These are phyloP conservation scores for Ferdinandea cuprea DNA, from an alignment of 2,888 invertebrate genomes.

Conservation along the genomic window DNA sequence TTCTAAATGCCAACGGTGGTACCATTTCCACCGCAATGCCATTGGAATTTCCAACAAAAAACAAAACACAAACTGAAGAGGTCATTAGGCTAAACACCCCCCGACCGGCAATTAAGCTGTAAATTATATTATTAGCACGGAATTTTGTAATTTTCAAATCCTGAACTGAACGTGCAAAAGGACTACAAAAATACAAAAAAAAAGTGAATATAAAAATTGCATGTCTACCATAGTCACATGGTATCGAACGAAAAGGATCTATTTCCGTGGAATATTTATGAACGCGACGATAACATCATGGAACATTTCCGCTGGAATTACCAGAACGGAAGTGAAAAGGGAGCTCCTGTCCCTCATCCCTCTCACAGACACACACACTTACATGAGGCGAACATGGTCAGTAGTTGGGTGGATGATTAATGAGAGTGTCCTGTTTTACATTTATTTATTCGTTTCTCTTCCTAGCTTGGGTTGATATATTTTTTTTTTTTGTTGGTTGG, in stretches of 20 bases:
- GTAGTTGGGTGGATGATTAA: constrained; percentile 71
- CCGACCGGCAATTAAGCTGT: constrained; percentile 56
- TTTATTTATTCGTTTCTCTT: constrained; percentile 55
- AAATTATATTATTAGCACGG: constrained; percentile 67
- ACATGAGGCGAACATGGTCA: constrained; percentile 37
- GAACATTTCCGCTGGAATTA: constrained; percentile 65
- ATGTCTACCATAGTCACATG: constrained; percentile 47
- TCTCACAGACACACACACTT: constrained; percentile 15
- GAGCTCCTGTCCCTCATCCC: too few relatives aligned
- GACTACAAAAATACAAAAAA: not conserved
- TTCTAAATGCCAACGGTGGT: not conserved
- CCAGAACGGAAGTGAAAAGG: constrained; percentile 54
- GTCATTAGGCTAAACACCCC: constrained; percentile 70
- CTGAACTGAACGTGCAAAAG: not conserved
- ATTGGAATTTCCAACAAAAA: not conserved
- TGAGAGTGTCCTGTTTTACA: constrained; percentile 69
- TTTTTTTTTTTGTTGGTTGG: too few relatives aligned
- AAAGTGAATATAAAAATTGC: constrained; percentile 15
- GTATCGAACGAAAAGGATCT: constrained; percentile 65
- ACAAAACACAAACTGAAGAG: constrained; percentile 39
- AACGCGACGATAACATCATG: constrained; percentile 62
- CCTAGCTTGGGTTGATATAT: not conserved
- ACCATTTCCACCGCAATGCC: not conserved
- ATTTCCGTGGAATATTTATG: constrained; percentile 71
- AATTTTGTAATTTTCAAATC: constrained; percentile 69